phyloP scores from a whole-genome alignment of 2,888 invertebrate species.

The Dasysyrphus albostriatus region DNA sequence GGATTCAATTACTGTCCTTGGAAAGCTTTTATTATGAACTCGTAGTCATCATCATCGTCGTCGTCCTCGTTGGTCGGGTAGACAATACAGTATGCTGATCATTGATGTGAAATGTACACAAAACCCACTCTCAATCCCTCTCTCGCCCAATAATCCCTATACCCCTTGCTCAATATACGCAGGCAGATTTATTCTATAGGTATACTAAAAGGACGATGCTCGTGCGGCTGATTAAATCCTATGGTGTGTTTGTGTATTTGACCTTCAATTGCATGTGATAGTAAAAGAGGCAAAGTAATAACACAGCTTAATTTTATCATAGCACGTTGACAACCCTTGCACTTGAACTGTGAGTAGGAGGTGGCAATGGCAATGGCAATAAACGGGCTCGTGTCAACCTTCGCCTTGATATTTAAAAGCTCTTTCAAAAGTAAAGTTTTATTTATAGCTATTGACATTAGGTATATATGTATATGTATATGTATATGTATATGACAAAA shows the following conservation, averaged over 20 bases:
- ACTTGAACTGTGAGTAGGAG: constrained; percentile 64
- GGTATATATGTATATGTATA: background rate
- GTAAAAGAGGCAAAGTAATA: constrained; percentile 25
- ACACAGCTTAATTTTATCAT: constrained; percentile 20
- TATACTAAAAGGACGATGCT: constrained; percentile 26
- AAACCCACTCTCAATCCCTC: constrained; percentile 4
- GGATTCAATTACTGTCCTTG: constrained; percentile 71
- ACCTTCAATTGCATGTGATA: constrained; percentile 45
- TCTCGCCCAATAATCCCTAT: constrained; percentile 1
- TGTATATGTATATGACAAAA: background rate
- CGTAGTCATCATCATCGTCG: constrained; percentile 11
- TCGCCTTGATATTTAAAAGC: constrained; percentile 66
- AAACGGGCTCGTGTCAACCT: constrained; percentile 69
- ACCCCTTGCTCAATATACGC: background rate
- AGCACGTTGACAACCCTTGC: constrained; percentile 62
- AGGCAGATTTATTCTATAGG: constrained; percentile 6
- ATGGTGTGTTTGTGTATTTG: constrained; percentile 17
- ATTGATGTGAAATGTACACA: constrained; percentile 33
- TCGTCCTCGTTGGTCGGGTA: constrained; percentile 17
- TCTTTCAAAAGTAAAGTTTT: constrained; percentile 20
- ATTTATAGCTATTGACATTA: constrained; percentile 44
- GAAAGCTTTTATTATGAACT: constrained; percentile 69
- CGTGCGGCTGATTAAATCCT: constrained; percentile 41
- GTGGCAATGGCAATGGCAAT: constrained; percentile 41
- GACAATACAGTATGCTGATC: constrained; percentile 58